phyloP scores from a whole-genome alignment of 2,113 vertebrate genomes.

The Nestor notabilis region DNA sequence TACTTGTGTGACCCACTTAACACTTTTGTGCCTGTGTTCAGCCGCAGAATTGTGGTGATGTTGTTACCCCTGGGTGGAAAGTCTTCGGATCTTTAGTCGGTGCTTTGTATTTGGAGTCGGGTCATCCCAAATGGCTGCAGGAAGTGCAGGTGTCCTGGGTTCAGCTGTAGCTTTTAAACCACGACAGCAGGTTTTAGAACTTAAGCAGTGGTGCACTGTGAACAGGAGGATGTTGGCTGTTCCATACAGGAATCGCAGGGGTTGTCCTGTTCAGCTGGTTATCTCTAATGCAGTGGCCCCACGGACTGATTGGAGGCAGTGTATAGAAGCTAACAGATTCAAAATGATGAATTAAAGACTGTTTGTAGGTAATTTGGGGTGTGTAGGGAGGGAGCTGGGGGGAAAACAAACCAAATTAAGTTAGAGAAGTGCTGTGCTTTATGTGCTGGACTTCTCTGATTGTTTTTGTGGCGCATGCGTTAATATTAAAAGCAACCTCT shows the following conservation, averaged over 20 bases:
- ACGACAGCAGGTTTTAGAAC: not conserved
- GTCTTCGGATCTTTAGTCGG: not conserved
- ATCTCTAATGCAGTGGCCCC: not conserved
- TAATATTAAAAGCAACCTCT: not conserved
- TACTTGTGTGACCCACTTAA: not conserved
- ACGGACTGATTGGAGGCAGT: not conserved
- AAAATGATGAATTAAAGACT: not conserved
- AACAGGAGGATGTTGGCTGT: not conserved
- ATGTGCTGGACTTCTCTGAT: not conserved
- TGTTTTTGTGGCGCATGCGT: not conserved
- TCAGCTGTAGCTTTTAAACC: too few species aligned
- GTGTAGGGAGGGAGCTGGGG: fast-evolving
- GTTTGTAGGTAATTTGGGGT: not conserved
- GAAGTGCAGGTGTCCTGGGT: not conserved
- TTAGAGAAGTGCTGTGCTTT: not conserved
- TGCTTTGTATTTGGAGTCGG: not conserved
- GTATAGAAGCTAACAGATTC: not conserved
- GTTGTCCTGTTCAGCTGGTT: not conserved
- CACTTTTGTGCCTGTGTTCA: not conserved
- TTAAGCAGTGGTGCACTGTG: not conserved
- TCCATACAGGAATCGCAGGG: not conserved
- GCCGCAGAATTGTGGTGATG: not conserved
- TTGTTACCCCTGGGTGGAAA: not conserved
- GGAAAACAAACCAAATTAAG: not conserved
- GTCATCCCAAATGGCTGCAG: not conserved